Percentiles rank a stretch among this genome's conserved stretches.
Evolutionary conservation across 2,113 vertebrate genomes (phyloP).

Genomic region (Notarius quadriscutis): DNA sequence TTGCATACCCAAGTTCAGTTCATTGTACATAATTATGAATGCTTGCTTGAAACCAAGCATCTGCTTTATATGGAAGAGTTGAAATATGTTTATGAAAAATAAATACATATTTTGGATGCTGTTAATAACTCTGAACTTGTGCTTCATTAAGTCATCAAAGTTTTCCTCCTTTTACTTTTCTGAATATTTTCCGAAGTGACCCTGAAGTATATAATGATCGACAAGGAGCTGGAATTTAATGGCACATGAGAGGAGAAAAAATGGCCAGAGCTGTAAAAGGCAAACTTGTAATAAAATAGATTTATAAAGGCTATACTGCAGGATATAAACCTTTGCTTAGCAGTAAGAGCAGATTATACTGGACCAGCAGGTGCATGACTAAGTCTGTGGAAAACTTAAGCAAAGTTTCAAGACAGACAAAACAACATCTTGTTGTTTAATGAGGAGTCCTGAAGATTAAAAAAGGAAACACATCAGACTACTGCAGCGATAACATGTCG

Average conservation of each 20-base stretch:
- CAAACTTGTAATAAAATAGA: neutral
- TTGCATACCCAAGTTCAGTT: neutral
- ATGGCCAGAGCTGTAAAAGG: neutral
- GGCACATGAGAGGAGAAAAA: neutral
- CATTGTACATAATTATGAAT: neutral
- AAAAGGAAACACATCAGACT: neutral
- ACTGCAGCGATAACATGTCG: neutral
- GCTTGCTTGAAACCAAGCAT: neutral
- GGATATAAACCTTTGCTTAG: neutral
- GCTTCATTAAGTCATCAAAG: neutral
- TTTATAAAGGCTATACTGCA: neutral
- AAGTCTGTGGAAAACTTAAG: neutral
- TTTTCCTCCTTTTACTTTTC: neutral
- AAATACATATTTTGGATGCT: neutral
- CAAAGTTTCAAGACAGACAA: neutral
- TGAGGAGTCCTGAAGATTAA: neutral
- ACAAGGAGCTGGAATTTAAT: neutral
- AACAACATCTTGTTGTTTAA: neutral
- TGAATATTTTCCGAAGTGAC: neutral
- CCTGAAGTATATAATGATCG: neutral
- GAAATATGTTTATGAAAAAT: neutral
- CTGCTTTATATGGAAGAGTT: neutral
- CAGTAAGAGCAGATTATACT: neutral
- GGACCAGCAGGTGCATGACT: neutral
- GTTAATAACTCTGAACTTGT: neutral